Evolutionary conservation across 2,113 vertebrate species (phyloP), one percentile per base, ranked within the genome.

Genomic region (Haliaeetus leucogaster): DNA sequence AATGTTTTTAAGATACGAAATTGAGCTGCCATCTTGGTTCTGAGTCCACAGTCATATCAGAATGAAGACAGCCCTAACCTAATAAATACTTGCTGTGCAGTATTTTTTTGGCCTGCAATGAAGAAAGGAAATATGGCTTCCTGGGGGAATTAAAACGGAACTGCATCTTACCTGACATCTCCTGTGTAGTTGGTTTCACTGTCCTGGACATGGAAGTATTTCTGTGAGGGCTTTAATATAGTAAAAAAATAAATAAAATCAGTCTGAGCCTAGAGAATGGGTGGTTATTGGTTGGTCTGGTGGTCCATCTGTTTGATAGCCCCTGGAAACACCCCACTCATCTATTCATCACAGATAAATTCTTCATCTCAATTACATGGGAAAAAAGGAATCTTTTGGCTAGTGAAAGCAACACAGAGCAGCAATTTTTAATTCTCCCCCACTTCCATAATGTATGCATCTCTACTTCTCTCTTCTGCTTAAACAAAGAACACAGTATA

Each of bases 401-500:
- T 20, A 8, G 13, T 12, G 30, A 27, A 30, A 67, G 16, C 29
- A 56, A 8, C 13, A 8, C 26, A 29, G 42, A 82, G 63, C 73
- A n/a, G 7, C 25, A 5, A 1, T 27, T 34, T 38, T 29, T 21
- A 32, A 5, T 52, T 70, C 17, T 40, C 29, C 34, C 30, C 13
- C 10, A 2, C 23, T 34, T 47, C 61, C 16, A 0, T 15, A 3
- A 40, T 20, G 9, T 11, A 1, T 12, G 19, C 23, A 15, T 23
- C 67, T 11, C 78, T 48, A 0, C 21, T 78, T n/a, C n/a, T 61
- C 47, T 53, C 43, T 36, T 10, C 22, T 61, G n/a, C 19, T 6
- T 16, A 10, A 68, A 13, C 27, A 45, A 65, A 38, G 78, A 40
- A 1, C 43, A 6, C 26, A 0, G 7, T 19, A 3, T 18, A 5